phyloP scores from a whole-genome alignment of 2,113 vertebrate genomes.

The Osmerus mordax region DNA sequence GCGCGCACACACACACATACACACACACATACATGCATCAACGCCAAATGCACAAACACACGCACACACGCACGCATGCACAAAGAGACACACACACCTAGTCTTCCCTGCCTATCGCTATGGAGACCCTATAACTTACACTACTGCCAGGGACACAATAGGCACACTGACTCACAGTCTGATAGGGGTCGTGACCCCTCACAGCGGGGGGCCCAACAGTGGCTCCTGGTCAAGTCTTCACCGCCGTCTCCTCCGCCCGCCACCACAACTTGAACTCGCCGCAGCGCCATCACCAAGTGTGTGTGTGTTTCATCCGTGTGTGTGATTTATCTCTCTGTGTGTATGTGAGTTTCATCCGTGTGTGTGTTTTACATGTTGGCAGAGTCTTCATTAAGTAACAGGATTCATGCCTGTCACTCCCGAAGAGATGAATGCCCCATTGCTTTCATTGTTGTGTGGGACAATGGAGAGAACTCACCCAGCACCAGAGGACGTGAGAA shows the following conservation, averaged over 20 bases:
- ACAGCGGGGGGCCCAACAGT: slow-evolving; percentile 68
- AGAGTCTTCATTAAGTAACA: slow-evolving; percentile 17
- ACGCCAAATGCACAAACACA: not conserved
- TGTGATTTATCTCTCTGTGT: slow-evolving; percentile 13
- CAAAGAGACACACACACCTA: not conserved
- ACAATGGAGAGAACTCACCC: not conserved
- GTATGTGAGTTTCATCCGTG: not conserved
- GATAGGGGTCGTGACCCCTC: slow-evolving; percentile 94
- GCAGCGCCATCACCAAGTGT: no score
- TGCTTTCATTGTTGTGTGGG: not conserved
- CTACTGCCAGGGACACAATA: slow-evolving; percentile 84
- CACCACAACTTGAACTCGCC: not conserved
- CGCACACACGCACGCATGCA: not conserved
- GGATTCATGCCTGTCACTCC: slow-evolving; percentile 4
- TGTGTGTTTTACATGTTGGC: not conserved
- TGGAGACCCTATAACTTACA: slow-evolving; percentile 95
- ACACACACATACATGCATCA: not conserved
- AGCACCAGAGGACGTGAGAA: not conserved
- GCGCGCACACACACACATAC: not conserved
- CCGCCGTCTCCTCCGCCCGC: not conserved
- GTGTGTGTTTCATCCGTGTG: slow-evolving; percentile 14
- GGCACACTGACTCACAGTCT: slow-evolving; percentile 97
- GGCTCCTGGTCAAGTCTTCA: slow-evolving; percentile 82
- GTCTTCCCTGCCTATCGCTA: slow-evolving; percentile 75
- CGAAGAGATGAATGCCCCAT: slow-evolving; percentile 13